Base-by-base conservation (phyloP, 2,888 invertebrate genomes). In the Eurytoma californica region DNA sequence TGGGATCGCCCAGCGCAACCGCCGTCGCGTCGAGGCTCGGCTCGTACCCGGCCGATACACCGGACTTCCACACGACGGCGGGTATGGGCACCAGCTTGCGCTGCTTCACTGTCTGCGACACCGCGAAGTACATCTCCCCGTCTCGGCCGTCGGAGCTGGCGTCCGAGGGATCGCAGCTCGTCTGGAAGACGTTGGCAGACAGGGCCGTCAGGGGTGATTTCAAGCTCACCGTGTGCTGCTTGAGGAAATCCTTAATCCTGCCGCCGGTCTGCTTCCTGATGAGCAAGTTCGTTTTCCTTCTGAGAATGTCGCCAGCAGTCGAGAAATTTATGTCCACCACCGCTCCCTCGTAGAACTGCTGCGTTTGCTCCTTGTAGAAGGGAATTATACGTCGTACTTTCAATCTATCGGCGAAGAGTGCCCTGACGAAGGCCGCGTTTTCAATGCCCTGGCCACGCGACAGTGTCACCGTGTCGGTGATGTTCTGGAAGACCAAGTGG, bases 301-400 rank as follows among this genome's bases (percentile, higher is more conserved):
- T 92, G n/a, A 96, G 94, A 3, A 96, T 93, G 85, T 97, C 96
- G 77, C 95, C 95, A 47, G 97, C 95, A 30, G 95, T 93, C 83
- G 94, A 94, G 86, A 96, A 97, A 84, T 95, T 95, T 0, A 95
- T 94, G 89, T 97, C 96, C 86, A 96, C 96, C 0, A 97, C 96
- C 78, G 95, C 94, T 0, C 96, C 97, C 82, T 95, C 95, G 87
- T 97, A 97, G 84, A 97, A 95, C 83, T 96, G 96, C 84, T 95
- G 95, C 0, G 95, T 96, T 86, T 97, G 93, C 86, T 96, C 96
- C 86, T 97, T 97, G 88, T 97, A 97, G 90, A 97, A 97, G 13
- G 95, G 95, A 82, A 97, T 91, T 55, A 97, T 92, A 89, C 95
- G 95, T 0, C 96, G 95, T 0, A 89, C 87, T 87, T 95, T 96